Evolutionary conservation across 2,888 invertebrate genomes (phyloP).

Genomic region (Zaprionus bogoriensis): DNA sequence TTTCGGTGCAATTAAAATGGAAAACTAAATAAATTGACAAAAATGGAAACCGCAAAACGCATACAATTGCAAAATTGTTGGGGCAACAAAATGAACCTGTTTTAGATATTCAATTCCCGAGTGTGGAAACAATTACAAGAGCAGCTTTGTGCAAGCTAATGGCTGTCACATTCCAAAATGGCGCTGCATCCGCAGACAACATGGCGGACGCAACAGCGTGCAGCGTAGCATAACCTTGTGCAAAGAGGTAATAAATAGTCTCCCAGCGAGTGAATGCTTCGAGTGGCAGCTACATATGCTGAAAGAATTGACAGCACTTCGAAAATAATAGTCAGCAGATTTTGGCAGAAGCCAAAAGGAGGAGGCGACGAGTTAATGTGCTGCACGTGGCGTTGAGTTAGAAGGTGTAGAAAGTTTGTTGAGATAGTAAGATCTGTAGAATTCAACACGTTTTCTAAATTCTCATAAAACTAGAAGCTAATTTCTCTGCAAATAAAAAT

Average conservation of each 20-base stretch:
- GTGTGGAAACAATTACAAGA: slow-evolving; percentile 18
- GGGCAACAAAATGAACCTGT: slow-evolving; percentile 3
- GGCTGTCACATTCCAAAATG: slow-evolving; percentile 43
- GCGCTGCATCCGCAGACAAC: slow-evolving; percentile 28
- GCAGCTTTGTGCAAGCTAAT: slow-evolving; percentile 41
- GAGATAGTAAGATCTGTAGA: too few species aligned
- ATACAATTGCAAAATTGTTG: slow-evolving; percentile 11
- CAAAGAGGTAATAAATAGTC: slow-evolving; percentile 51
- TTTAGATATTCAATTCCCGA: slow-evolving; percentile 16
- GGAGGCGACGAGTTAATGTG: background rate
- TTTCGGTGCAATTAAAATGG: slow-evolving; percentile 24
- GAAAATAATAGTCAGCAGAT: slow-evolving; percentile 26
- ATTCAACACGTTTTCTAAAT: too few species aligned
- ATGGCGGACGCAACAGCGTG: slow-evolving; percentile 24
- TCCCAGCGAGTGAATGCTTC: too few species aligned
- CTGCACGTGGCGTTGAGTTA: background rate
- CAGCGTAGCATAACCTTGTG: slow-evolving; percentile 39
- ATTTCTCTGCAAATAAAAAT: too few species aligned
- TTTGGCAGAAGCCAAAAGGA: background rate
- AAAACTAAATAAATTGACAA: slow-evolving; percentile 1
- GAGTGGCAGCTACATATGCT: slow-evolving; percentile 55
- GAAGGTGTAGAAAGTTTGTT: background rate
- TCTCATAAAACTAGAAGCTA: too few species aligned
- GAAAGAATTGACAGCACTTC: slow-evolving; percentile 11
- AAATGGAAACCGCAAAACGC: slow-evolving; percentile 16